Evolutionary conservation across 2,888 invertebrate genomes (phyloP).

Genomic region (Ectropis crepuscularia): DNA sequence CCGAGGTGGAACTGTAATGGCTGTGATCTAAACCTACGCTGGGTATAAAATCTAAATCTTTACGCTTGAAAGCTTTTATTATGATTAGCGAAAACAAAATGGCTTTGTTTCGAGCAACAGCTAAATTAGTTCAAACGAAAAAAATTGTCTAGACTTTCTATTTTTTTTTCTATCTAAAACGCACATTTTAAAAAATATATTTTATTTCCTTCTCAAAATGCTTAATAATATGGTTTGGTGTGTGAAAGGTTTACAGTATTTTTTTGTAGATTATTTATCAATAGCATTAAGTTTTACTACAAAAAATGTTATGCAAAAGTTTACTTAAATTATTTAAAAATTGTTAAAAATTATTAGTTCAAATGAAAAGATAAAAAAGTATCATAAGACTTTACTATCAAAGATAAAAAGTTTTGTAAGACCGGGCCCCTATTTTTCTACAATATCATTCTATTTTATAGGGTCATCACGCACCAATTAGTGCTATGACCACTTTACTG

Average conservation of each 20-base stretch:
- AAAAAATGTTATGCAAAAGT: not conserved
- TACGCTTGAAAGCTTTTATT: constrained; percentile 36
- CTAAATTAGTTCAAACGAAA: not conserved
- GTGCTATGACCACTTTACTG: constrained; percentile 52
- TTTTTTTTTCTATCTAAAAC: not conserved
- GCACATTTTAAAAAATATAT: not conserved
- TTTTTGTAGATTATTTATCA: too few relatives aligned
- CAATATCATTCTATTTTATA: constrained; percentile 48
- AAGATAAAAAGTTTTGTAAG: constrained; percentile 18
- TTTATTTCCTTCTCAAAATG: not conserved
- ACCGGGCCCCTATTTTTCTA: constrained; percentile 38
- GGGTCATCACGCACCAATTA: constrained; percentile 55
- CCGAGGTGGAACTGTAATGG: constrained; percentile 75
- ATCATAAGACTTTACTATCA: constrained; percentile 14
- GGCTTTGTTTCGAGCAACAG: constrained; percentile 2
- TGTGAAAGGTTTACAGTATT: not conserved
- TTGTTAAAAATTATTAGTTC: not conserved
- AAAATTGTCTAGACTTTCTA: not conserved
- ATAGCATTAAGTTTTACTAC: too few relatives aligned
- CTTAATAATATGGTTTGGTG: not conserved
- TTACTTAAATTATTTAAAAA: not conserved
- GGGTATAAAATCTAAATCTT: constrained; percentile 62
- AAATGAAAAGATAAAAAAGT: not conserved
- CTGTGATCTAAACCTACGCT: constrained; percentile 76
- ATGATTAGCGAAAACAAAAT: constrained; percentile 18